phyloP scores from a whole-genome alignment of 2,113 vertebrate species.

The Nothoprocta pentlandii region DNA sequence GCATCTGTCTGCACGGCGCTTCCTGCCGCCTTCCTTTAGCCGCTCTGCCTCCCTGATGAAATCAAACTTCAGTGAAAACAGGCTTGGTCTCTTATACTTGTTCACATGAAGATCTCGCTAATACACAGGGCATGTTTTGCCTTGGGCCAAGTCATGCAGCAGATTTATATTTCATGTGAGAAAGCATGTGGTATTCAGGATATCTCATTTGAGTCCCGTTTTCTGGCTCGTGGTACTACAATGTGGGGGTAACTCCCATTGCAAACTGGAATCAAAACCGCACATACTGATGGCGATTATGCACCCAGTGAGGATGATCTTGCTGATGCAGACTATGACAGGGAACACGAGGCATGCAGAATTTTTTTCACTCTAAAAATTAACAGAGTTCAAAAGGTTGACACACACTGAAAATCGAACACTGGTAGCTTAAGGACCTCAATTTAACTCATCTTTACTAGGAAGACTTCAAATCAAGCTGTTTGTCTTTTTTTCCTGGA shows the following conservation, averaged over 20 bases:
- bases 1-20: neutral
- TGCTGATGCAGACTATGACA: neutral
- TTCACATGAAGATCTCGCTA: neutral
- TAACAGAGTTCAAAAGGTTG: neutral
- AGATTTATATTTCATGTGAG: neutral
- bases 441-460: neutral
- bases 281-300: rapidly evolving
- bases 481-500: neutral
- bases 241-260: neutral
- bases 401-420: neutral
- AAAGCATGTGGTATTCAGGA: neutral
- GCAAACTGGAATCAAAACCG: neutral
- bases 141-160: neutral
- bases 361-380: neutral
- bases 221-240: neutral
- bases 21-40: neutral
- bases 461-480: neutral
- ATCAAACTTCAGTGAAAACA: neutral
- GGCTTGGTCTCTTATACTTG: neutral
- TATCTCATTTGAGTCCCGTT: neutral
- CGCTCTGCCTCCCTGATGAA: neutral
- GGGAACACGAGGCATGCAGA: neutral
- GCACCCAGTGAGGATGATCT: rapidly evolving
- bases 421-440: neutral
- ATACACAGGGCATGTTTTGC: neutral